phyloP scores from a whole-genome alignment of 2,888 invertebrate species.

The Lamellibrachia satsuma region DNA sequence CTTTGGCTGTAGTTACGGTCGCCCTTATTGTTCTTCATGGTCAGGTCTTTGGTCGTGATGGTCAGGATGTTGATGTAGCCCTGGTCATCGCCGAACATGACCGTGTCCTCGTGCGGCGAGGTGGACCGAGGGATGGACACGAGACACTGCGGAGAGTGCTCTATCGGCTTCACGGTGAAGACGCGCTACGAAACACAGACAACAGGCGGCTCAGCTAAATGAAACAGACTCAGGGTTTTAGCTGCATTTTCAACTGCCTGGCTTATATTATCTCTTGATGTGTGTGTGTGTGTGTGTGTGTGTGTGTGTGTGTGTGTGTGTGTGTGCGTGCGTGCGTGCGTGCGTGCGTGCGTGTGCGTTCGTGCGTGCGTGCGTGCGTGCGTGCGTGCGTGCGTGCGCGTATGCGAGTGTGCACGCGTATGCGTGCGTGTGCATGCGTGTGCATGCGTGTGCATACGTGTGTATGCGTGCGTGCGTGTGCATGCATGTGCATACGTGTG shows the following conservation, averaged over 20 bases:
- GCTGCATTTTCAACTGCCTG: background rate
- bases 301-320: background rate
- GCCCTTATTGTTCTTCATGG: slow-evolving; percentile 56
- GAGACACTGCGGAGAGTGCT: slow-evolving; percentile 61
- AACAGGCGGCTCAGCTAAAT: background rate
- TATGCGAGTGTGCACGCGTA: background rate
- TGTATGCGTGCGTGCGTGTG: background rate
- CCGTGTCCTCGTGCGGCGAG: slow-evolving; percentile 51
- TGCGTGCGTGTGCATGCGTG: background rate
- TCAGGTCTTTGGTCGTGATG: slow-evolving; percentile 58
- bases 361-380: background rate
- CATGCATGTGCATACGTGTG: background rate
- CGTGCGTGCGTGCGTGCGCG: background rate
- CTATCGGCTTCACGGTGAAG: slow-evolving; percentile 61
- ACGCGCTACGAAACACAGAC: slow-evolving; percentile 33
- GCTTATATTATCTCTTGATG: background rate
- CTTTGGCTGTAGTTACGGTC: slow-evolving; percentile 44
- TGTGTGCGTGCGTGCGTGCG: background rate
- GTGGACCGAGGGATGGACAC: slow-evolving; percentile 50
- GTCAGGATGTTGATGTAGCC: slow-evolving; percentile 60
- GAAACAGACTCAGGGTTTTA: background rate
- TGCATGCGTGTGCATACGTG: background rate
- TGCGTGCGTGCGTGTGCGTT: background rate
- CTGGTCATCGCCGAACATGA: slow-evolving; percentile 63
- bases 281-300: background rate